A percentile compares a stretch with the other conserved stretches of the same genome.
phyloP scores from a whole-genome alignment of 2,797 vertebrate genomes.

The Myotis findleyi region DNA sequence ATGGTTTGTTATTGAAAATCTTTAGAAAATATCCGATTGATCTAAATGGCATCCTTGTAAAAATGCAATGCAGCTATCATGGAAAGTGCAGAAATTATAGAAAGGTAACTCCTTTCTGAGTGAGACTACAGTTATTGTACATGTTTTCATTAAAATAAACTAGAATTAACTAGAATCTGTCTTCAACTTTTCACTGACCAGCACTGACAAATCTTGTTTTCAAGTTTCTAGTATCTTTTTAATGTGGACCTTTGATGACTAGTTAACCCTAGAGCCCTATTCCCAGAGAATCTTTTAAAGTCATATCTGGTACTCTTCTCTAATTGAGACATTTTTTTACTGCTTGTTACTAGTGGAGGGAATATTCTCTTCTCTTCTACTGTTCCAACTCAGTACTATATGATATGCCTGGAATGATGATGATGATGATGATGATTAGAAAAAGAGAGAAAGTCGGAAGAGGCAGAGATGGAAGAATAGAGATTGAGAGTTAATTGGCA shows the following conservation, averaged over 20 bases:
- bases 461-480: neutral
- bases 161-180: neutral
- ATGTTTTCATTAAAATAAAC: slow-evolving; percentile 4
- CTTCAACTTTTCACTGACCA: neutral
- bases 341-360: neutral
- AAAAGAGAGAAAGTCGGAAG: neutral
- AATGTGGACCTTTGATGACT: neutral
- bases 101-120: neutral
- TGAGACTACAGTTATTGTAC: neutral
- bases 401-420: neutral
- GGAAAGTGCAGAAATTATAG: neutral
- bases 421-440: neutral
- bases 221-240: neutral
- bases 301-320: neutral
- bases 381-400: neutral
- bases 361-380: neutral
- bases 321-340: neutral
- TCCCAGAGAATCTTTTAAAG: neutral
- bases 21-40: slow-evolving; percentile 50
- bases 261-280: neutral
- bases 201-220: neutral
- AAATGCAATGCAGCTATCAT: neutral
- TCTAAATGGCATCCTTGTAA: slow-evolving; percentile 32
- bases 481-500: neutral
- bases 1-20: slow-evolving; percentile 26